Evolutionary conservation across 2,888 invertebrate genomes (phyloP), one percentile per base, ranked within the genome.

Genomic region (Torymus aiolomorphi): DNA sequence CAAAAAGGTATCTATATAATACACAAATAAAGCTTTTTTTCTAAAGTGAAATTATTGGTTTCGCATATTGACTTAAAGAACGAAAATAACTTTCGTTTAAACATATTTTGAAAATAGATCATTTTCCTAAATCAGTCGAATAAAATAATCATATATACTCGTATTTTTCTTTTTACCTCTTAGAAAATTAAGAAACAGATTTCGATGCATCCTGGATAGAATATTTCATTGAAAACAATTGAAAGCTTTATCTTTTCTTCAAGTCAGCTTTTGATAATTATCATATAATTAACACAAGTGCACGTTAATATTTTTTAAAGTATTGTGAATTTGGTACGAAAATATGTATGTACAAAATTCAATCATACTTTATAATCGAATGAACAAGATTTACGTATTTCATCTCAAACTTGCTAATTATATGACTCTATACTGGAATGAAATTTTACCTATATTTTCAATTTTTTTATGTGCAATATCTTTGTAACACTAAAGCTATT

Each of bases 181-280:
- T 76, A 76, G 75, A 76, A 78, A 81, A 78, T 81, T 76, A 81
- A 81, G 72, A 81, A 81, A 77, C 79, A 74, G 65, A 81, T 81
- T 78, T 69, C 69, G 72, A 69, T 76, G 69, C 31, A 16, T 2
- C 54, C 72, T 78, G 78, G 75, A 81, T 78, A 81, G 78, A 75
- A 66, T 59, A 72, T 78, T 72, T 78, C 16, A 52, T 71, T 71
- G 51, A 72, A 63, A 69, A 76, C 16, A 65, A 62, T 66, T 16
- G 13, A 51, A 59, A 67, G n/a, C 12, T 16, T 61, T 24, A 42
- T 54, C 16, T 31, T 73, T 42, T 52, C 11, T 42, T 42, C 8
- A 42, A 8, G 42, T 42, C 42, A 42, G 42, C 42, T 42, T 42
- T 42, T 42, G 42, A 42, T 42, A 42, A 42, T 42, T 42, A 42